Base-by-base conservation (phyloP, 2,797 vertebrate genomes). In the Vespertilio murinus region DNA sequence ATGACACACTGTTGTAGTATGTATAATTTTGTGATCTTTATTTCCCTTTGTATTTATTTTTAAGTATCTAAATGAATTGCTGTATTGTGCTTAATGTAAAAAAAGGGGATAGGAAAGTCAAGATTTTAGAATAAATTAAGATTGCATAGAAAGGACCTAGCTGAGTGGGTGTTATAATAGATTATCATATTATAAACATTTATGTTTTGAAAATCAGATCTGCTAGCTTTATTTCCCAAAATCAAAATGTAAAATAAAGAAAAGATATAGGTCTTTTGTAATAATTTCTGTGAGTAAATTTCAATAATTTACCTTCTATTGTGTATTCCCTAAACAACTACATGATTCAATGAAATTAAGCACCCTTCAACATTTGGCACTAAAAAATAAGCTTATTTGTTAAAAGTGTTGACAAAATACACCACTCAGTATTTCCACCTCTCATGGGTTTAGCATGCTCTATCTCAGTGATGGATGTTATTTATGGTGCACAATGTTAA, bases 51-150 rank as follows among this genome's bases (percentile, higher is more conserved):
- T 99, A 98, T 99, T 99, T 99, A 98, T 98, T 98, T 54, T 99
- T 98, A 99, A 99, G 98, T 99, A 99, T 99, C 99, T 99, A 98
- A 99, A 99, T 99, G 99, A 99, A 99, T 99, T 99, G 99, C 99
- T 99, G 99, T 99, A 99, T 99, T 99, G 99, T 99, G 99, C 98
- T 99, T 99, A 99, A 98, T 98, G 98, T 99, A 98, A 97, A 22
- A 22, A 54, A 49, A 0, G 56, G 56, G 75, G 22, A 73, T n/a
- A 10, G 42, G 42, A 10, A 10, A 42, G 25, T 49, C 5, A 61
- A n/a, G 16, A 59, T 28, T 45, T 67, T 84, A 93, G 42, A 80
- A 75, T 73, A 84, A 87, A 88, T 70, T 88, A 42, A 71, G 28
- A 75, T 75, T 71, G 17, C 16, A 23, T 49, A 59, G 49, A 79